Percentiles rank a stretch among this genome's conserved stretches.
phyloP scores from a whole-genome alignment of 2,888 invertebrate species.

The Tipula unca region DNA sequence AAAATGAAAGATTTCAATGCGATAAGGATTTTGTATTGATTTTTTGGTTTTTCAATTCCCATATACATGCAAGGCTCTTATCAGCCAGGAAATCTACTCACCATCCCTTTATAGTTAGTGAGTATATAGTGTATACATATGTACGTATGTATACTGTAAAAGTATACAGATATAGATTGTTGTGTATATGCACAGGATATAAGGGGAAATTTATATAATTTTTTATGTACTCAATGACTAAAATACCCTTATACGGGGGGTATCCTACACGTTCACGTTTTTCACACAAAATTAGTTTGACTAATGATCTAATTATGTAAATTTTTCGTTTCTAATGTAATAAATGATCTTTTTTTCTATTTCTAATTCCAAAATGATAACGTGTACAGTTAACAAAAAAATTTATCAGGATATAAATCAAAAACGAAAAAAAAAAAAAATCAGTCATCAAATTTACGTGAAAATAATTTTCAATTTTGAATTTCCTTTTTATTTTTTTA shows the following conservation, averaged over 20 bases:
- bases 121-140: background rate
- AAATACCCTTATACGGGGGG: background rate
- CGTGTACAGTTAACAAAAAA: background rate
- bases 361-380: background rate
- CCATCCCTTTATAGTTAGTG: background rate
- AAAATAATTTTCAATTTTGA: background rate
- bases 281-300: slow-evolving; percentile 14
- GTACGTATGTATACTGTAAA: background rate
- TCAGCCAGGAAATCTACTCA: background rate
- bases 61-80: background rate
- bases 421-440: background rate
- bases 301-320: slow-evolving; percentile 14
- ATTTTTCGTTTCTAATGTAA: background rate
- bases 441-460: slow-evolving; percentile 14
- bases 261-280: background rate
- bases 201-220: background rate
- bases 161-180: no score
- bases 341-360: background rate
- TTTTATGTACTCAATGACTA: background rate
- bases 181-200: background rate
- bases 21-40: background rate
- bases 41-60: background rate
- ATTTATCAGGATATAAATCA: background rate
- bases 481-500: background rate
- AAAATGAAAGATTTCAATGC: background rate